Evolutionary conservation across 2,797 vertebrate species (phyloP), one percentile per base, ranked within the genome.

Genomic region (Yasuhikotakia modesta): DNA sequence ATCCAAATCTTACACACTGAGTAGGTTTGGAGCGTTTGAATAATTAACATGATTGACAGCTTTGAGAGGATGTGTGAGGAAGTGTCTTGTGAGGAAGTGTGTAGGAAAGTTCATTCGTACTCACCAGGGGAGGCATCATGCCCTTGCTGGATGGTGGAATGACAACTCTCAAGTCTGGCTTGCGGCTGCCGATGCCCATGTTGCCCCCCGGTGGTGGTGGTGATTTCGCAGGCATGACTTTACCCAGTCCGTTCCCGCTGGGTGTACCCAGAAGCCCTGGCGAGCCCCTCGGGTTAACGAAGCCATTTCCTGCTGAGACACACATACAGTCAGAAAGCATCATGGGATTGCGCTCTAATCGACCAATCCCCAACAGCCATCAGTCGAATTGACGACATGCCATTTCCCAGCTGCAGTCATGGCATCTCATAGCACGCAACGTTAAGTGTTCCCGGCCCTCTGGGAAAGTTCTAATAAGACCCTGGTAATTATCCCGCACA

Each of bases 71-170:
- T 39, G 35, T 39, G 7, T 39, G 35, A 35, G 60, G 17, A 76
- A 65, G 46, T 48, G 46, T 58, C 57, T 58, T 16, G 19, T 39
- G 35, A 39, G 35, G 35, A 10, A 8, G 27, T 27, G 27, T 27
- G 27, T 27, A 70, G 12, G 83, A 66, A 27, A 27, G 27, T 27
- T 27, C 27, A 27, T 27, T 27, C 27, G 27, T 27, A 93, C 95
- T 94, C 92, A 99, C 98, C 95, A 99, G 84, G 27, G 27, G 96
- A 64, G 97, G 96, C 97, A 99, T 98, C 96, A 98, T 96, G 87
- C 96, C 95, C 92, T 99, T 99, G 94, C 95, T 97, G 67, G 96
- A 95, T 72, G 97, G 95, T 1, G 98, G 98, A 88, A 99, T 99
- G 88, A 99, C 97, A 22, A 99, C 98, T 77, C 97, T 94, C 48